These are phyloP conservation scores for Ictidomys tridecemlineatus DNA, from an alignment of 2,113 vertebrate species.

Conservation along the genomic window DNA sequence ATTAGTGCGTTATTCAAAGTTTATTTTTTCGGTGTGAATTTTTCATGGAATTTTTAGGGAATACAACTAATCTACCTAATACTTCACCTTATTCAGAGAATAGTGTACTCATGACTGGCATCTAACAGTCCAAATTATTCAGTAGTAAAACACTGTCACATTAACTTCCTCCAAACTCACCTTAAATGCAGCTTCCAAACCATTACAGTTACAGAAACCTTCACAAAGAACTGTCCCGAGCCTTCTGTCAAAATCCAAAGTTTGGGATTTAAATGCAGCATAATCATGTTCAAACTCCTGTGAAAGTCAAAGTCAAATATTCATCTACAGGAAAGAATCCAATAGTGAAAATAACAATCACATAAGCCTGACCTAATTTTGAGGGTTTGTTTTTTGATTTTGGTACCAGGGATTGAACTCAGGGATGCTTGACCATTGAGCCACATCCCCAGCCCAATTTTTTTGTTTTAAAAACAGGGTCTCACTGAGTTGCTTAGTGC, in stretches of 20 bases:
- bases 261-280: slow-evolving; percentile 87
- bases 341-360: background rate
- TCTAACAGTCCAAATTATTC: background rate
- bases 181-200: slow-evolving; percentile 91
- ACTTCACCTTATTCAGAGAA: background rate
- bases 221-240: slow-evolving; percentile 88
- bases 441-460: too few relatives aligned
- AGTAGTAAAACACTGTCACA: background rate
- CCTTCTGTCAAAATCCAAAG: slow-evolving; percentile 86
- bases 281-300: slow-evolving; percentile 90
- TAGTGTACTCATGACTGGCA: background rate
- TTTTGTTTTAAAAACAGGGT: too few relatives aligned
- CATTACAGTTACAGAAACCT: slow-evolving; percentile 89
- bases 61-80: background rate
- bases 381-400: too few relatives aligned
- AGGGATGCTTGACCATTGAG: too few relatives aligned
- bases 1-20: background rate
- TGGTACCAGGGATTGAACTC: too few relatives aligned
- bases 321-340: background rate
- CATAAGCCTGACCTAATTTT: background rate
- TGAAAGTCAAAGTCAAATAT: slow-evolving; percentile 47
- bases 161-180: slow-evolving; percentile 73
- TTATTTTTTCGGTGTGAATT: background rate
- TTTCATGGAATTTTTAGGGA: background rate
- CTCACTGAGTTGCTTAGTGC: too few relatives aligned